phyloP scores from a whole-genome alignment of 2,888 invertebrate species.

The Dryobota labecula region DNA sequence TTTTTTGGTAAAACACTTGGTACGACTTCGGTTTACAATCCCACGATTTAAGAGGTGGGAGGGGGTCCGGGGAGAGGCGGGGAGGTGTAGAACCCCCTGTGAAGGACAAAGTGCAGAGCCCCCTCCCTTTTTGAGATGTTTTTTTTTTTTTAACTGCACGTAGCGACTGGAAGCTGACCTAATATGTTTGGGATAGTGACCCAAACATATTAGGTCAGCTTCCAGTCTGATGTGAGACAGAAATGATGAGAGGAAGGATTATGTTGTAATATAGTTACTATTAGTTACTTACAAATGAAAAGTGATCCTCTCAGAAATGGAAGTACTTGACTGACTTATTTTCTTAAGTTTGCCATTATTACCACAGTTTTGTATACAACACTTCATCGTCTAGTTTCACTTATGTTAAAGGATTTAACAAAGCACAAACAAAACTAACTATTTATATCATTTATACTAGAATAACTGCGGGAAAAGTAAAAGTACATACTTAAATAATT shows the following conservation, averaged over 20 bases:
- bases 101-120: too few species aligned
- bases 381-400: constrained; percentile 19
- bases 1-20: too few species aligned
- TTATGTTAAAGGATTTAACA: background rate
- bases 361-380: constrained; percentile 23
- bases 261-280: background rate
- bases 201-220: background rate
- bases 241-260: background rate
- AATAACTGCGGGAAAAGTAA: constrained; percentile 1
- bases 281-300: constrained; percentile 41
- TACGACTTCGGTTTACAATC: too few species aligned
- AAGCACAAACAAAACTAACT: background rate
- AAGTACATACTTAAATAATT: constrained; percentile 21
- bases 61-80: too few species aligned
- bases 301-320: constrained; percentile 2
- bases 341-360: constrained; percentile 20
- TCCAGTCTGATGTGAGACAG: background rate
- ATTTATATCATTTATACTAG: background rate
- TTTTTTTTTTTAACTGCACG: too few species aligned
- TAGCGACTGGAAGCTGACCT: too few species aligned
- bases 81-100: too few species aligned
- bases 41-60: too few species aligned
- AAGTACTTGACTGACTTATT: background rate
- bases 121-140: too few species aligned
- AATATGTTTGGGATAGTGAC: too few species aligned